These are phyloP conservation scores for Oryzaephilus surinamensis DNA, from an alignment of 1,140 invertebrate species.

Conservation along the genomic window DNA sequence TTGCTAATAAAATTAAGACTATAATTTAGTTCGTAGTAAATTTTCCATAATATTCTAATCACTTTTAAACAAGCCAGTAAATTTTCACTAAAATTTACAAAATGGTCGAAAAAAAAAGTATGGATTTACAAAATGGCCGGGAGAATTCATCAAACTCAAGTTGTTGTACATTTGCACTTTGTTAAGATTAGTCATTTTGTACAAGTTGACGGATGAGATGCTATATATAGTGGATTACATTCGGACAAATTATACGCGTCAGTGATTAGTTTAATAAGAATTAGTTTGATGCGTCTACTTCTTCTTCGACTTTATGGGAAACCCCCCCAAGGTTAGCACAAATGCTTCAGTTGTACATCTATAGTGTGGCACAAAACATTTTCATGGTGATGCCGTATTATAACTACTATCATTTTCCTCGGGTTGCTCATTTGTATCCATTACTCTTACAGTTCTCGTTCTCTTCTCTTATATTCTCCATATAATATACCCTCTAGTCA, in stretches of 20 bases:
- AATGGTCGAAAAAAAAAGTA: not conserved
- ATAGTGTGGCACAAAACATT: no score
- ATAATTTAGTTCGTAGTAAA: not conserved
- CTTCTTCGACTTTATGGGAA: no score
- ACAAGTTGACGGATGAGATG: conserved; percentile 13
- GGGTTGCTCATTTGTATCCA: conserved; percentile 16
- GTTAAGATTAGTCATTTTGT: conserved; percentile 33
- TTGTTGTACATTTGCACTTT: conserved; percentile 14
- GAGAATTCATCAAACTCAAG: conserved; percentile 11
- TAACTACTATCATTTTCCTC: conserved; percentile 8
- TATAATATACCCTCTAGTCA: conserved; percentile 19
- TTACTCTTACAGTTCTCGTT: conserved; percentile 17
- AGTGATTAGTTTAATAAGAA: conserved; percentile 32
- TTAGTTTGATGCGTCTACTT: no score
- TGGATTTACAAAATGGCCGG: no score
- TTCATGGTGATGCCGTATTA: no score
- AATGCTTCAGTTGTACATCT: no score
- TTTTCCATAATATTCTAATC: not conserved
- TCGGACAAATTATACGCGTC: conserved; percentile 31
- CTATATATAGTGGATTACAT: conserved; percentile 19
- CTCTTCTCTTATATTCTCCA: conserved; percentile 8
- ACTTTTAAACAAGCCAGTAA: not conserved
- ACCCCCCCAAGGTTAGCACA: no score
- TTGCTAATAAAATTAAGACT: not conserved
- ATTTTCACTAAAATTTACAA: not conserved